Evolutionary conservation across 2,113 vertebrate species (phyloP), one percentile per base, ranked within the genome.

Genomic region (Maccullochella peelii): DNA sequence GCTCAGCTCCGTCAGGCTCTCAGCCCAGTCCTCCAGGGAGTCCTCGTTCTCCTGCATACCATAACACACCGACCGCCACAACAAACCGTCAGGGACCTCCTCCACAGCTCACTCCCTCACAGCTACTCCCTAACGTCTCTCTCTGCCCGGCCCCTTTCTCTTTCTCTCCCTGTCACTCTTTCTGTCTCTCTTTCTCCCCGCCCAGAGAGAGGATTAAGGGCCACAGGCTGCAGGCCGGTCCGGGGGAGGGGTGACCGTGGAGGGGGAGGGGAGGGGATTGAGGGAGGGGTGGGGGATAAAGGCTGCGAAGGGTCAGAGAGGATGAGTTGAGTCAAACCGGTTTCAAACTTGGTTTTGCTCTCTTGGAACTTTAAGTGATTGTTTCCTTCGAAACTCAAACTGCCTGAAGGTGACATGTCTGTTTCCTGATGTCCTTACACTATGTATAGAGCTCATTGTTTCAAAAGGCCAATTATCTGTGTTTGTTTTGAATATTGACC

Each of bases 21-120:
- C 89, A 25, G 92, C 95, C 97, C 98, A 98, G 94, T 93, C 94
- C 71, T 95, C 94, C 92, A 98, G 94, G 14, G 94, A 92, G 88
- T 95, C 96, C 95, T 97, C 95, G 82, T 96, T 94, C 92, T 97
- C 97, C 98, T 99, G 97, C 96, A 97, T 96, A 93, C 93, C 94
- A 96, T 95, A 77, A 92, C 94, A 95, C 87, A 88, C 58, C 5
- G 1, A 80, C 18, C 49, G 25, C 14, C 83, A 77, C 79, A 65
- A 54, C 80, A 79, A 44, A 78, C 77, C 8, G 80, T 78, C 79
- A 83, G 86, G 2, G 67, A 79, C 65, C 50, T 40, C 47, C 52
- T 61, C 73, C 61, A 33, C 83, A 61, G 38, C 78, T 79, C 57
- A 1, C 81, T 84, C 83, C 21, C 63, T 59, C 74, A 47, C 68